Conservation (phyloP, 2,113 vertebrate genomes). For the Nannospalax galili region DNA sequence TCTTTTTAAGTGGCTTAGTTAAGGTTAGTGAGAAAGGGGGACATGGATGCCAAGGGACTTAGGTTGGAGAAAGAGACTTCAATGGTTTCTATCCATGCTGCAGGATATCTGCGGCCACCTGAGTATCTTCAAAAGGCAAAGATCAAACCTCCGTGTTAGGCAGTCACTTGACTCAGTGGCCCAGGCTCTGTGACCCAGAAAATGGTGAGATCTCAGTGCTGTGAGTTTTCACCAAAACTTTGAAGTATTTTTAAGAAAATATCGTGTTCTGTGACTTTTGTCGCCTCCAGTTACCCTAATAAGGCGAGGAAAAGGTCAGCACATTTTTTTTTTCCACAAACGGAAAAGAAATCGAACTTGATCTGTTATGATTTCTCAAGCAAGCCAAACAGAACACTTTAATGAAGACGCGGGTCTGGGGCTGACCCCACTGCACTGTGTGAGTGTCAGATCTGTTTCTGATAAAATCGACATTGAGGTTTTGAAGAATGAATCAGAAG, state of each 20-base stretch:
- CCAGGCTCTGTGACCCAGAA: background rate
- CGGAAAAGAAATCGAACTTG: slow-evolving; percentile 52
- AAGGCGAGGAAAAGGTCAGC: slow-evolving; percentile 58
- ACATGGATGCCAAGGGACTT: slow-evolving; percentile 53
- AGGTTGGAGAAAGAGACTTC: background rate
- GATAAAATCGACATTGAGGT: slow-evolving; percentile 81
- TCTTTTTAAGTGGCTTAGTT: slow-evolving; percentile 83
- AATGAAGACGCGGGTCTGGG: slow-evolving; percentile 64
- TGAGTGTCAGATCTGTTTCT: slow-evolving; percentile 82
- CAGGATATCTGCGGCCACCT: slow-evolving; percentile 41
- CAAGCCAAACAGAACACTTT: slow-evolving; percentile 74
- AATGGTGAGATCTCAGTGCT: background rate
- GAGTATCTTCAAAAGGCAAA: slow-evolving; percentile 50
- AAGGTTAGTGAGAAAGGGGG: slow-evolving; percentile 82
- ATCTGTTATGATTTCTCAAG: slow-evolving; percentile 79
- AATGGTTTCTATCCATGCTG: slow-evolving; percentile 19
- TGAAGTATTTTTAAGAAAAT: slow-evolving; percentile 56
- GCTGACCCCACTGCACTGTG: background rate
- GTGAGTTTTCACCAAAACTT: background rate
- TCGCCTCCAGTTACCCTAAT: slow-evolving; percentile 46
- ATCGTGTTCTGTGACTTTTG: background rate
- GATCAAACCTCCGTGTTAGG: background rate
- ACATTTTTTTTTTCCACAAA: background rate
- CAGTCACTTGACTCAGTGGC: background rate
- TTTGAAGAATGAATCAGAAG: slow-evolving; percentile 82